Evolutionary conservation across 1,140 invertebrate species (phyloP), one percentile per base, ranked within the genome.

Genomic region (Lysiphlebus fabarum): DNA sequence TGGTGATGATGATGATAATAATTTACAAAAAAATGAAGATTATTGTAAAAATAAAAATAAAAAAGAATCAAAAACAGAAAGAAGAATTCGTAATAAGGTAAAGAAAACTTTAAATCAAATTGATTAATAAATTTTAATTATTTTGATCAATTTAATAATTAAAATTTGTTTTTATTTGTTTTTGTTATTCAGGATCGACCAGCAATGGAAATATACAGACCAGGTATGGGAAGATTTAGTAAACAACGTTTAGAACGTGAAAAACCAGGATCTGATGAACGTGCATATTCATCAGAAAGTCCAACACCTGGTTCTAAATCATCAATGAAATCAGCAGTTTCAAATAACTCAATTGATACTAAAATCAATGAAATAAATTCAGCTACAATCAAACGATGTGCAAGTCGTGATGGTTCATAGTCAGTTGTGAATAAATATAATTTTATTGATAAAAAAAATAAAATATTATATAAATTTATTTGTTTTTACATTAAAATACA

Each of bases 161-260:
- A 26, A 26, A 1, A 26, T 26, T 26, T 26, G 17, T 26, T 53
- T 53, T 67, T 47, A 55, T 63, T 58, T 43, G n/a, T n/a, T 43
- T 1, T 26, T 26, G 17, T 14, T 43, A 41, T 34, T 36, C 62
- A 89, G 85, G 87, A 89, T 72, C 85, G 87, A 48, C 87, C 87
- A 8, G 82, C 85, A 44, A 83, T 89, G 63, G 85, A 86, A 59
- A 87, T 89, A 60, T 89, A 89, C 71, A 82, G 87, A 56, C 87
- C 87, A 6, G 87, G 87, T 34, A 88, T 88, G 87, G 85, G 86
- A 4, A 85, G 82, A 70, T 86, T 88, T 66, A 87, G 85, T 63
- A 86, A 86, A 67, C 85, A 87, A 60, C 79, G 85, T 12, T 67
- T 86, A 14, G 83, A 85, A 58, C 82, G 83, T 63, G 85, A 86